A percentile compares a stretch with the other conserved stretches of the same genome.
Conservation (phyloP, 2,888 invertebrate genomes). For the Melanostoma scalare region DNA sequence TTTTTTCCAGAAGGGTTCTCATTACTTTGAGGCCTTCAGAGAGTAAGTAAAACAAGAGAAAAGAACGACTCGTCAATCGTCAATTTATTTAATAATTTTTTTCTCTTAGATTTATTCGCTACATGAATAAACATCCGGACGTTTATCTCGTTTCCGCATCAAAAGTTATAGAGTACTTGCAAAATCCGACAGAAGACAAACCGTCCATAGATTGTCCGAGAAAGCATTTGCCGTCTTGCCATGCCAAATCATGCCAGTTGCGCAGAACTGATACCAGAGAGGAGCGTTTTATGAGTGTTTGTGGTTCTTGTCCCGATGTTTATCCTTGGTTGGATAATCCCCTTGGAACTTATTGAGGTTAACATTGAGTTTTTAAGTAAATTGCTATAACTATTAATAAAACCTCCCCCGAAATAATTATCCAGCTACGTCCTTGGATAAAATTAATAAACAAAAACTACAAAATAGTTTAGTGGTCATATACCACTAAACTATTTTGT, state of each 20-base stretch:
- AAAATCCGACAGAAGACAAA: constrained; percentile 77
- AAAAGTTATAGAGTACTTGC: constrained; percentile 78
- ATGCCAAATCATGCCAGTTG: constrained; percentile 77
- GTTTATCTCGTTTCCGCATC: constrained; percentile 84
- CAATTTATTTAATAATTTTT: constrained; percentile 75
- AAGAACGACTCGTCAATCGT: not conserved
- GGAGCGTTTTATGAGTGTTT: constrained; percentile 83
- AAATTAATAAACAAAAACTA: no score
- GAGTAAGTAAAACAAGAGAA: constrained; percentile 75
- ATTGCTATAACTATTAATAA: no score
- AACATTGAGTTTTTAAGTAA: no score
- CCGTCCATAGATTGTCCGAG: constrained; percentile 78
- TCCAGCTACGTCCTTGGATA: no score
- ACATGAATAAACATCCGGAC: constrained; percentile 83
- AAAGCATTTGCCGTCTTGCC: constrained; percentile 76
- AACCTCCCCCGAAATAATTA: no score
- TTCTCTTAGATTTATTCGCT: constrained; percentile 83
- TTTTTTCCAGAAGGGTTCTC: constrained; percentile 84
- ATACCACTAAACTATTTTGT: no score
- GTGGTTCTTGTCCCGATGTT: constrained; percentile 82
- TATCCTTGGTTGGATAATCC: constrained; percentile 85
- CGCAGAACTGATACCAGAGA: constrained; percentile 77
- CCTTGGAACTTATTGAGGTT: constrained; percentile 77
- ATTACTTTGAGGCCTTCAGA: constrained; percentile 83
- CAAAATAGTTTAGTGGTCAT: no score